These are phyloP conservation scores for Hyles lineata DNA, from an alignment of 2,888 invertebrate species.

Conservation along the genomic window DNA sequence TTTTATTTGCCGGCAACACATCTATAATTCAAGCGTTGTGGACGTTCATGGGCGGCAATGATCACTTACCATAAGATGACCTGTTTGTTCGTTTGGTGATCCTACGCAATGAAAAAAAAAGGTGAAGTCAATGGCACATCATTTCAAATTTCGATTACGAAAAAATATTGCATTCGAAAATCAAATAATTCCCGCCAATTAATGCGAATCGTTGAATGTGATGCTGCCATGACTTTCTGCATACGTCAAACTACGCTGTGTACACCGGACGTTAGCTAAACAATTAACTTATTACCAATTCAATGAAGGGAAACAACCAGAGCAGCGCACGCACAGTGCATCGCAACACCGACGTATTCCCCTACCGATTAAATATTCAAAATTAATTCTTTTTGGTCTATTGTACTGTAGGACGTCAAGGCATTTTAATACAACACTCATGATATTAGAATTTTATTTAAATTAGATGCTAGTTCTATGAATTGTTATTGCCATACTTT, in stretches of 20 bases:
- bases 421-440: constrained; percentile 37
- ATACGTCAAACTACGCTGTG: constrained; percentile 1
- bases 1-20: too few species aligned
- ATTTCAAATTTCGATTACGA: not conserved
- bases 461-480: constrained; percentile 7
- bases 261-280: constrained; percentile 56
- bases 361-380: constrained; percentile 36
- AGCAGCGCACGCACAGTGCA: constrained; percentile 53
- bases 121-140: not conserved
- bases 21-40: too few species aligned
- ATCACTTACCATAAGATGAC: too few species aligned
- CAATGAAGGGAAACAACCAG: constrained; percentile 73
- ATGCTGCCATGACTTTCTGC: constrained; percentile 8
- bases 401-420: constrained; percentile 39
- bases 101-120: not conserved
- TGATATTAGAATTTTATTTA: constrained; percentile 44
- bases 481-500: not conserved
- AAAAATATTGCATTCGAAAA: not conserved
- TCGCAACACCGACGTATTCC: constrained; percentile 46
- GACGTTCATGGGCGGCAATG: too few species aligned
- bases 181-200: not conserved
- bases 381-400: constrained; percentile 41
- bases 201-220: not conserved
- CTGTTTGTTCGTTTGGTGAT: too few species aligned
- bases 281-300: constrained; percentile 76